Evolutionary conservation across 2,113 vertebrate species (phyloP).

Genomic region (Macheiramphus alcinus): DNA sequence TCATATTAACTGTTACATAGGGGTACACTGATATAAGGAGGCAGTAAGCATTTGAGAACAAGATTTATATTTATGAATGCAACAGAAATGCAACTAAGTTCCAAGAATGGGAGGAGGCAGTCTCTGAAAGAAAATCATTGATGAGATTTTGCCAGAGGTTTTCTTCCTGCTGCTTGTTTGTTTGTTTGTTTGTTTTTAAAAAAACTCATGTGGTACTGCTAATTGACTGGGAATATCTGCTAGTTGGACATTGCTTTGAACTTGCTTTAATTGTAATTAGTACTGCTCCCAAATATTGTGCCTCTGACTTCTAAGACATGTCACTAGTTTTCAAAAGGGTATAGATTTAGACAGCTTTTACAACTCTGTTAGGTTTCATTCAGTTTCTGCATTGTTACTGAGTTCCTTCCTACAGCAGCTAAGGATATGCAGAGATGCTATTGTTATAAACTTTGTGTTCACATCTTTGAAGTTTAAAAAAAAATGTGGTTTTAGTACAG

Average conservation of each 20-base stretch:
- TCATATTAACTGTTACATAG: background rate
- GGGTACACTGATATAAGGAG: background rate
- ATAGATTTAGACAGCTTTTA: background rate
- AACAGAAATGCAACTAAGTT: background rate
- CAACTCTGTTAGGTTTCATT: background rate
- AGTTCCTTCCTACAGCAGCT: background rate
- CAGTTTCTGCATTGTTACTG: background rate
- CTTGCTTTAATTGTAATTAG: background rate
- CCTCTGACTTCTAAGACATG: background rate
- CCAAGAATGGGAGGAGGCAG: background rate
- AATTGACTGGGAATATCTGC: background rate
- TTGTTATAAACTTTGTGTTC: background rate
- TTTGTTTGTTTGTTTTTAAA: no score
- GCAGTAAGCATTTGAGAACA: background rate
- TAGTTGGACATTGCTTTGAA: background rate
- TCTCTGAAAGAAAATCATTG: background rate
- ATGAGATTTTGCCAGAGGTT: background rate
- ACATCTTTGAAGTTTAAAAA: background rate
- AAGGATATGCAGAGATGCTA: background rate
- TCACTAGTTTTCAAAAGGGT: background rate
- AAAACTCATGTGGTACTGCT: background rate
- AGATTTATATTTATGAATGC: conserved; percentile 10
- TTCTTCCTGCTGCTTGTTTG: background rate
- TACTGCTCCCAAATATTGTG: background rate
- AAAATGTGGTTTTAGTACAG: background rate